Conservation (phyloP, 2,797 vertebrate genomes). For the Oceanodroma leucorhoa region DNA sequence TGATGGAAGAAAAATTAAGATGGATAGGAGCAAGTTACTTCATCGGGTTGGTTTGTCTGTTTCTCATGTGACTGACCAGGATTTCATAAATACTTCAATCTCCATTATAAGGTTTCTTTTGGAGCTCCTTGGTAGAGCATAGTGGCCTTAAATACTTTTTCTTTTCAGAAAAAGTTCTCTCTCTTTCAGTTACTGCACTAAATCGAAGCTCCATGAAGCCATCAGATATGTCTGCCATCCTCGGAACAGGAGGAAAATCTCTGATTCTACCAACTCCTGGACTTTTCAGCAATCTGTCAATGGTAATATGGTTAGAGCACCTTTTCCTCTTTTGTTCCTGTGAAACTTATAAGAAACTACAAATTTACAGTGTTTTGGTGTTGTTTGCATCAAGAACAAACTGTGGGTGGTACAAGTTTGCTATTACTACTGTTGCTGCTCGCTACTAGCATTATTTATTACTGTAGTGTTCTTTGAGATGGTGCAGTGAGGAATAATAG, state of each 20-base stretch:
- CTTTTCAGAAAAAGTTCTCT: background rate
- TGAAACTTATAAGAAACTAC: background rate
- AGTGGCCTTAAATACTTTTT: background rate
- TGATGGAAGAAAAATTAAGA: background rate
- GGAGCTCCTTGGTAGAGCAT: background rate
- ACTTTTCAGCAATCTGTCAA: slow-evolving; percentile 72
- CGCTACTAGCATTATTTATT: background rate
- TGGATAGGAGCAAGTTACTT: background rate
- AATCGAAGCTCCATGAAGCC: slow-evolving; percentile 71
- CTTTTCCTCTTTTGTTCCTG: background rate
- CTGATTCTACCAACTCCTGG: slow-evolving; percentile 80
- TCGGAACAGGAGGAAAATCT: slow-evolving; percentile 81
- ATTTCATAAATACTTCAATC: background rate
- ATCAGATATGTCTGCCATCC: slow-evolving; percentile 83
- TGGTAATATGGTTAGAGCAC: slow-evolving; percentile 69
- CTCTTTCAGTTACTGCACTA: slow-evolving; percentile 70
- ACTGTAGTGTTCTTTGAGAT: background rate
- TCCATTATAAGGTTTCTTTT: background rate
- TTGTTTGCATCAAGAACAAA: background rate
- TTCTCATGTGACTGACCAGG: background rate
- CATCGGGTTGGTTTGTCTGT: background rate
- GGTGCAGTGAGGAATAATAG: background rate
- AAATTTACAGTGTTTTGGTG: background rate
- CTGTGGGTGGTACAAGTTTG: background rate
- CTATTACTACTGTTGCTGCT: background rate